Conservation (phyloP, 2,888 invertebrate species). For the Euplexia lucipara region DNA sequence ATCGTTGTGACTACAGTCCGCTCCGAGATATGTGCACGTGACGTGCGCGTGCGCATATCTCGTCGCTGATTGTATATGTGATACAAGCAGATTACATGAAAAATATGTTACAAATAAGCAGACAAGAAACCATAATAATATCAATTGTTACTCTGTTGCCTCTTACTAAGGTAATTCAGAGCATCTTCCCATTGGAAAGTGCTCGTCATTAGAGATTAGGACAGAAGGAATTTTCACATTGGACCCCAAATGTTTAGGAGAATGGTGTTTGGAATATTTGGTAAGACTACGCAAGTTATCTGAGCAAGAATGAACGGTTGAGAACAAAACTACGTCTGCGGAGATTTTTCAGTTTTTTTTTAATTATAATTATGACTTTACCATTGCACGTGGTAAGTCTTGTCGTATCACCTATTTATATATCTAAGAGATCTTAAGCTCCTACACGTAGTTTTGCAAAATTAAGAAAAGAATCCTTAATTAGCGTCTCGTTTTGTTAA, state of each 20-base stretch:
- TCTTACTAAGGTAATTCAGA: slow-evolving; percentile 1
- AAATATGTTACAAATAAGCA: slow-evolving; percentile 36
- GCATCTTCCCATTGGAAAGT: slow-evolving; percentile 15
- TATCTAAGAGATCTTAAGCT: slow-evolving; percentile 51
- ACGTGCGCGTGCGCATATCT: not conserved
- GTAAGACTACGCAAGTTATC: not conserved
- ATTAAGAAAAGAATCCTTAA: not conserved
- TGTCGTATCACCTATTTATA: slow-evolving; percentile 33
- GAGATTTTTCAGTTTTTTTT: slow-evolving; percentile 30
- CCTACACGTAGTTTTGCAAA: slow-evolving; percentile 18
- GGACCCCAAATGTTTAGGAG: slow-evolving; percentile 56
- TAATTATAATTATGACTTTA: slow-evolving; percentile 23
- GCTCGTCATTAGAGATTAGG: slow-evolving; percentile 35
- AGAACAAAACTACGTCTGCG: slow-evolving; percentile 26
- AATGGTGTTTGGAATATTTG: slow-evolving; percentile 36
- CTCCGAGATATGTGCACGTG: not conserved
- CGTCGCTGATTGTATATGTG: not conserved
- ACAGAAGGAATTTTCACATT: slow-evolving; percentile 57
- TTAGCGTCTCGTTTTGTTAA: not conserved
- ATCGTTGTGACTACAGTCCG: slow-evolving; percentile 41
- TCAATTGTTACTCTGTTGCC: slow-evolving; percentile 31
- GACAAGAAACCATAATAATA: slow-evolving; percentile 23
- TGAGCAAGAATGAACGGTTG: not conserved
- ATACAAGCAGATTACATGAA: slow-evolving; percentile 25
- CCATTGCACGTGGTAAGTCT: not conserved